A percentile compares a stretch with the other conserved stretches of the same genome.
phyloP scores from a whole-genome alignment of 2,113 vertebrate genomes.

The Microcebus ravelobensis region DNA sequence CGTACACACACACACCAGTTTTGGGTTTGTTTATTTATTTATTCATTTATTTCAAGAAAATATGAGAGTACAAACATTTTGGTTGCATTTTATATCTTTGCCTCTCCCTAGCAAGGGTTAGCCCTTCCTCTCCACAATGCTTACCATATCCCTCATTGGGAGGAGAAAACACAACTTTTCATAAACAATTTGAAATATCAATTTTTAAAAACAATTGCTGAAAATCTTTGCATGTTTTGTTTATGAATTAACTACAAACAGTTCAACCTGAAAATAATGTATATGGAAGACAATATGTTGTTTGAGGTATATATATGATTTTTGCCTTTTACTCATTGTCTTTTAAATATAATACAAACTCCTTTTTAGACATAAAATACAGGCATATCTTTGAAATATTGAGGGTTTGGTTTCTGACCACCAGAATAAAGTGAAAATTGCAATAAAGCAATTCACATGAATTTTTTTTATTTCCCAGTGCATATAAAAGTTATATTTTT shows the following conservation, averaged over 20 bases:
- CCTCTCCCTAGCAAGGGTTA: too few relatives aligned
- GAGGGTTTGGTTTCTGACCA: neutral
- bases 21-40: too few relatives aligned
- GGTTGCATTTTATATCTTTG: too few relatives aligned
- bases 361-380: neutral
- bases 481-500: neutral
- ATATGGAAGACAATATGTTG: neutral
- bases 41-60: too few relatives aligned
- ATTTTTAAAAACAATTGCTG: neutral
- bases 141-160: too few relatives aligned
- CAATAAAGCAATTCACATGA: neutral
- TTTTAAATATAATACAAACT: conserved; percentile 5
- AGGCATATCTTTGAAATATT: neutral
- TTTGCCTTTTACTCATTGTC: neutral
- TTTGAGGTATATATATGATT: neutral
- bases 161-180: neutral
- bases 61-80: too few relatives aligned
- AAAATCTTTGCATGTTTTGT: neutral
- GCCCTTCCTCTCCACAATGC: too few relatives aligned
- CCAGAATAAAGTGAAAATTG: neutral
- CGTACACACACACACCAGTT: neutral
- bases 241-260: neutral
- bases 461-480: neutral
- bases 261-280: neutral
- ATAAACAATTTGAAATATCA: neutral